Evolutionary conservation across 1,140 invertebrate genomes (phyloP).

Genomic region (Pomacea maculata): DNA sequence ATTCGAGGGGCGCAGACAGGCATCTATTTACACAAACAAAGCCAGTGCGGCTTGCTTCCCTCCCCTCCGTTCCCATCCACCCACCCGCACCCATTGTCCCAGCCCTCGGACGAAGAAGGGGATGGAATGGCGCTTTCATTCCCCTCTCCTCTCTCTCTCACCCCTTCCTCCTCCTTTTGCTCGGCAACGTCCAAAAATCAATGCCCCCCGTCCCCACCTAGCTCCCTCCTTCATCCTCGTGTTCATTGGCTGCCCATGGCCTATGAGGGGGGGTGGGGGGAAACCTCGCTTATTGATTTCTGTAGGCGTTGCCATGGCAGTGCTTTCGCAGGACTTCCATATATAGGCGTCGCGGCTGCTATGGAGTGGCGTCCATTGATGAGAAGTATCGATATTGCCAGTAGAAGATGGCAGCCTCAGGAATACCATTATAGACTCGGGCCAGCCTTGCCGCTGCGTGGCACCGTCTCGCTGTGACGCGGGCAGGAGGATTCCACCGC

Average conservation of each 20-base stretch:
- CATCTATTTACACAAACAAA: too few species aligned
- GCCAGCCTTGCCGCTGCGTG: background rate
- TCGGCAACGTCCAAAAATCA: slow-evolving; percentile 8
- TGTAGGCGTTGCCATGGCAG: slow-evolving; percentile 15
- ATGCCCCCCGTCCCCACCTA: background rate
- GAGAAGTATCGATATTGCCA: slow-evolving; percentile 20
- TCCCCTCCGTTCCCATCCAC: too few species aligned
- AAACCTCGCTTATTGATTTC: slow-evolving; percentile 1
- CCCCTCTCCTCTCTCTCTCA: background rate
- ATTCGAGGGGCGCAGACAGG: too few species aligned
- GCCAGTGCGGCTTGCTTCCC: too few species aligned
- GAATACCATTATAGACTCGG: slow-evolving; percentile 18
- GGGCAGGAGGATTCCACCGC: slow-evolving; percentile 1
- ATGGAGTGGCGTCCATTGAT: slow-evolving; percentile 21
- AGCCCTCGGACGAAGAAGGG: too few species aligned
- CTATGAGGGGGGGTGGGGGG: background rate
- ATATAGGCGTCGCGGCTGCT: slow-evolving; percentile 20
- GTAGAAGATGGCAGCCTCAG: slow-evolving; percentile 21
- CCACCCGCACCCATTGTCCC: too few species aligned
- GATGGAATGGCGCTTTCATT: background rate
- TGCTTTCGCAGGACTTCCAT: slow-evolving; percentile 25
- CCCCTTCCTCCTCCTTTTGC: background rate
- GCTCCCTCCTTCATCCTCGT: background rate
- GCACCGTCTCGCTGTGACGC: background rate
- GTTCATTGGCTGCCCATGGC: slow-evolving; percentile 13